Evolutionary conservation across 2,888 invertebrate genomes (phyloP).

Genomic region (Archaeoteleia sp.): DNA sequence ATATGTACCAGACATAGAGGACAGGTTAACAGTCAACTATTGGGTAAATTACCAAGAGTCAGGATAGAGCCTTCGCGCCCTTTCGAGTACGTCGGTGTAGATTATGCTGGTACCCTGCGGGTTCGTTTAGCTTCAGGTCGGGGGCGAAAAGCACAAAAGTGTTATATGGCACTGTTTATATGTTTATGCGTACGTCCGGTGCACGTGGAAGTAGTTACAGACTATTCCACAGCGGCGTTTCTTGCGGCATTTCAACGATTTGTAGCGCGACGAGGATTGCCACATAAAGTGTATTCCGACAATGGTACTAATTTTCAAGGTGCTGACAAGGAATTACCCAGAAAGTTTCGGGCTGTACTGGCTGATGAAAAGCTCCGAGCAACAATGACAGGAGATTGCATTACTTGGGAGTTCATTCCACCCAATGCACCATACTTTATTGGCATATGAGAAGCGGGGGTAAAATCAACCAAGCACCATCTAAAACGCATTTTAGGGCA

Average conservation of each 20-base stretch:
- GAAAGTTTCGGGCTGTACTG: conserved; percentile 1
- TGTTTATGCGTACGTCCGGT: conserved; percentile 56
- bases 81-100: conserved; percentile 39
- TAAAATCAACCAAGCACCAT: too few relatives aligned
- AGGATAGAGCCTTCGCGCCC: not conserved
- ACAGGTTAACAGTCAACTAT: not conserved
- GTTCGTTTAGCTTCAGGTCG: conserved; percentile 28
- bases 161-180: conserved; percentile 56
- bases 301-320: conserved; percentile 61
- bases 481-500: not conserved
- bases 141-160: conserved; percentile 42
- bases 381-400: not conserved
- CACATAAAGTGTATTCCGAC: conserved; percentile 52
- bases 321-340: conserved; percentile 51
- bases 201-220: conserved; percentile 57
- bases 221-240: conserved; percentile 54
- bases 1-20: not conserved
- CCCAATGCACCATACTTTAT: not conserved
- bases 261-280: conserved; percentile 50
- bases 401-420: conserved; percentile 4
- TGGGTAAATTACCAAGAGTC: not conserved
- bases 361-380: not conserved
- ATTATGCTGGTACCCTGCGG: conserved; percentile 50
- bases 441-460: conserved; percentile 2
- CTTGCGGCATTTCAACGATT: conserved; percentile 55